Percentiles rank a stretch among this genome's conserved stretches.
These are phyloP conservation scores for Gadus macrocephalus DNA, from an alignment of 2,113 vertebrate species.

Conservation along the genomic window DNA sequence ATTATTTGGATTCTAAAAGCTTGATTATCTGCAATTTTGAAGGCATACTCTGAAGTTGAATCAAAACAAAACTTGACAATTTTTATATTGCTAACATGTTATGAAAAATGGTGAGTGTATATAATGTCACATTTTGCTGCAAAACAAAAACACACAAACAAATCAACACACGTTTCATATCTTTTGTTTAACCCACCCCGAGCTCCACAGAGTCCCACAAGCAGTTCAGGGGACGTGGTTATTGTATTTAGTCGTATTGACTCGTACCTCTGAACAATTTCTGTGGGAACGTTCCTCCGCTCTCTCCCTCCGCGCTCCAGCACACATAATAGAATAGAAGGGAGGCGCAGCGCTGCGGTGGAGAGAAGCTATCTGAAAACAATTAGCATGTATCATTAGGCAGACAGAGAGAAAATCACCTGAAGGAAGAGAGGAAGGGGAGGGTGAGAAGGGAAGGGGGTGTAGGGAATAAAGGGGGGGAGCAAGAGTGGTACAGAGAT, in stretches of 20 bases:
- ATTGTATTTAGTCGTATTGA: conserved; percentile 48
- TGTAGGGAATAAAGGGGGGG: background rate
- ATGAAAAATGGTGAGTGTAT: too few relatives aligned
- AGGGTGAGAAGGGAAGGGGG: background rate
- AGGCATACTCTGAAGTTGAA: too few relatives aligned
- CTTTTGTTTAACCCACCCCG: too few relatives aligned
- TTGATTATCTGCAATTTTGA: too few relatives aligned
- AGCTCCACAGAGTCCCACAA: background rate
- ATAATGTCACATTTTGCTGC: too few relatives aligned
- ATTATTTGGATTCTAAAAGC: too few relatives aligned
- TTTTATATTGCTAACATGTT: too few relatives aligned
- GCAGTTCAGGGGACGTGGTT: conserved; percentile 7
- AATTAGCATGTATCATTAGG: conserved; percentile 67
- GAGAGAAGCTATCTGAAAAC: conserved; percentile 55
- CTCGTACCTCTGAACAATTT: conserved; percentile 28
- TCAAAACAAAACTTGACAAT: too few relatives aligned
- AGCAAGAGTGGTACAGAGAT: background rate
- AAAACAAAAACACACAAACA: too few relatives aligned
- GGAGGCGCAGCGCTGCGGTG: conserved; percentile 29
- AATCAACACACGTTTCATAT: too few relatives aligned
- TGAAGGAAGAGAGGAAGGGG: conserved; percentile 33
- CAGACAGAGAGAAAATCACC: conserved; percentile 44
- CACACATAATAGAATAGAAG: conserved; percentile 50
- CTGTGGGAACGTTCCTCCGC: conserved; percentile 23
- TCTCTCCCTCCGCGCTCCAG: conserved; percentile 36